Evolutionary conservation across 1,140 invertebrate species (phyloP), one percentile per base, ranked within the genome.

Genomic region (Nautilus pompilius): DNA sequence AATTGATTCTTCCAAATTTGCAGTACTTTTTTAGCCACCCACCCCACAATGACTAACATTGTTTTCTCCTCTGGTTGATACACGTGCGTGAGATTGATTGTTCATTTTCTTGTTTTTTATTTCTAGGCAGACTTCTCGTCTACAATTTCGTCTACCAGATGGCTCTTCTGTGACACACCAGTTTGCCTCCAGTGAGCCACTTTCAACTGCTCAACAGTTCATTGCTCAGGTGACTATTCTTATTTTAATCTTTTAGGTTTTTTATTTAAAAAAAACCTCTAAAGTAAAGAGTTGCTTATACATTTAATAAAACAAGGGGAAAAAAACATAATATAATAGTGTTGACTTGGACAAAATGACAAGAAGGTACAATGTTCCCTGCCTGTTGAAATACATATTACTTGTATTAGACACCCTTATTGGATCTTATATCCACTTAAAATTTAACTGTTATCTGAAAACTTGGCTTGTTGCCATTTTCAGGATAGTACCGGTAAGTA

Each of bases 111-210:
- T 32, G 4, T 30, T 36, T 62, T 34, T 34, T 41, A 49, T 17
- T 70, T 71, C 10, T 71, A 77, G 78, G 68, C 74, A 80, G 45
- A 76, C 80, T 32, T 78, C 91, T 0, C 86, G 90, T 58, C 86
- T 96, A 48, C 92, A 95, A 82, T 93, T 96, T 74, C 88, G 90
- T 70, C 72, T 94, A 54, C 90, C 92, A 0, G 89, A 91, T 78
- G 93, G 93, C 13, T 86, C 86, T 0, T 86, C 87, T 13, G 84
- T 88, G 61, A 86, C 86, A 8, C 87, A 88, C 20, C 85, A 87
- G 65, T 90, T 91, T 78, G 81, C 85, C 24, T 83, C 87, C 3
- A 80, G 82, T 41, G 83, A 83, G 6, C 86, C 86, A 1, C 74
- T 91, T 2, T 79, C 76, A 1, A 79, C 84, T 46, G 84, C 90